Evolutionary conservation across 23 tunicate species (phyloP).

Genomic region (Trididemnum clinides): DNA sequence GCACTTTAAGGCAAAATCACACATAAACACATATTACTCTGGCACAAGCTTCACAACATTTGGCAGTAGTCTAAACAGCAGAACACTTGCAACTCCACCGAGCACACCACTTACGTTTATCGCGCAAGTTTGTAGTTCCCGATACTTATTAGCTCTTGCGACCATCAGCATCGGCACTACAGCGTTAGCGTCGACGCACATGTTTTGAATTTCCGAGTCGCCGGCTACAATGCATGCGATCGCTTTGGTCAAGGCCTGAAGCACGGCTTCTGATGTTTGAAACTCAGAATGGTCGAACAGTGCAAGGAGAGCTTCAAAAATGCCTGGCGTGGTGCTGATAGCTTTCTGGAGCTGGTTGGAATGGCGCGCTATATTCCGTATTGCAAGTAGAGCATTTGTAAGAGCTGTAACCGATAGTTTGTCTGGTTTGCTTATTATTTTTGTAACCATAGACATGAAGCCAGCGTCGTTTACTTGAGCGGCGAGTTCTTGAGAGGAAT

Average conservation of each 20-base stretch:
- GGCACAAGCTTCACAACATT: too few species aligned
- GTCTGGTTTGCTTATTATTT: conserved; percentile 52
- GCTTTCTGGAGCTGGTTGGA: conserved; percentile 54
- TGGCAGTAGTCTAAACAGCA: too few species aligned
- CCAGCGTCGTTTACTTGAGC: conserved; percentile 58
- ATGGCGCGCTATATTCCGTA: conserved; percentile 39
- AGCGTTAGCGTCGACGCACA: conserved; percentile 55
- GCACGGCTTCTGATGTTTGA: conserved; percentile 50
- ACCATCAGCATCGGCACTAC: conserved; percentile 62
- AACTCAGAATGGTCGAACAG: conserved; percentile 57
- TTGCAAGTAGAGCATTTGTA: conserved; percentile 35
- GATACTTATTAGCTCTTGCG: conserved; percentile 61
- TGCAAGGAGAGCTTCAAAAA: conserved; percentile 53
- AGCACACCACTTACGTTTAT: conserved; percentile 51
- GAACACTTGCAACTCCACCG: too few species aligned
- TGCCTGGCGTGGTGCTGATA: conserved; percentile 36
- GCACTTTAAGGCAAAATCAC: too few species aligned
- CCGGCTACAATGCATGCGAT: conserved; percentile 45
- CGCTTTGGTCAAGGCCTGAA: conserved; percentile 53
- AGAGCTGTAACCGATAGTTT: conserved; percentile 52
- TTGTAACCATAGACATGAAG: conserved; percentile 42
- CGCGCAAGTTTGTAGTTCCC: conserved; percentile 70
- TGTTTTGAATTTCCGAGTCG: conserved; percentile 58
- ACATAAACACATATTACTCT: too few species aligned
- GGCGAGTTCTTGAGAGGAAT: conserved; percentile 35